Base-by-base conservation (phyloP, 2,888 invertebrate genomes). In the Dasysyrphus albostriatus region DNA sequence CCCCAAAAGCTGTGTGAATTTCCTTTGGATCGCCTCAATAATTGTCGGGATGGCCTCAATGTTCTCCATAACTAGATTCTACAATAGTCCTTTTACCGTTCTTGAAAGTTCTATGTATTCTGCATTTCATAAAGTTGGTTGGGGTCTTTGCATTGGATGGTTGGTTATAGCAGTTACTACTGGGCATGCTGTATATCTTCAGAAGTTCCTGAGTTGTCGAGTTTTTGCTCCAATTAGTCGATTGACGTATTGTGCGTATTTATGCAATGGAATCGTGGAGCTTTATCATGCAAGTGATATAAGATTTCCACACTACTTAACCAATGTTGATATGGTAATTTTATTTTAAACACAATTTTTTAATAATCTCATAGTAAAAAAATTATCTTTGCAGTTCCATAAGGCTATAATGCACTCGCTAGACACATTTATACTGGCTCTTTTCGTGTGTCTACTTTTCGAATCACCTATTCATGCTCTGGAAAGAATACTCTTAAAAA, bases 381-480 rank as follows among this genome's bases (percentile, higher is more conserved):
- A 5, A 5, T 14, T 2, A 73, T 37, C 16, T 44, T 89, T 89
- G 51, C 92, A 96, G 96, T 89, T 93, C 70, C 93, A 94, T 65
- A 94, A 94, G 88, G 93, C 94, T 10, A 90, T 95, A 7, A 88
- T 89, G 37, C 90, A 90, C 61, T 88, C 83, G 5, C 9, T 90
- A 65, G 88, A 90, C 69, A 96, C 96, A 0, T 95, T 95, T 90
- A 85, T 93, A 29, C 92, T 94, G 88, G 96, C 95, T 69, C 91
- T 95, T 65, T 70, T 96, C 49, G 90, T 96, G 58, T 95, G 95
- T 88, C 92, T 95, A 61, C 93, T 95, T 47, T 96, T 96, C 89
- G 96, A 96, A 91, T 95, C 96, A 9, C 96, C 96, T 2, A 94
- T 96, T 89, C 95, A 95, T 88, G 95, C 95, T 4, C 93, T 96